Conservation (phyloP, 2,113 vertebrate genomes). For the Bubalus kerabau region DNA sequence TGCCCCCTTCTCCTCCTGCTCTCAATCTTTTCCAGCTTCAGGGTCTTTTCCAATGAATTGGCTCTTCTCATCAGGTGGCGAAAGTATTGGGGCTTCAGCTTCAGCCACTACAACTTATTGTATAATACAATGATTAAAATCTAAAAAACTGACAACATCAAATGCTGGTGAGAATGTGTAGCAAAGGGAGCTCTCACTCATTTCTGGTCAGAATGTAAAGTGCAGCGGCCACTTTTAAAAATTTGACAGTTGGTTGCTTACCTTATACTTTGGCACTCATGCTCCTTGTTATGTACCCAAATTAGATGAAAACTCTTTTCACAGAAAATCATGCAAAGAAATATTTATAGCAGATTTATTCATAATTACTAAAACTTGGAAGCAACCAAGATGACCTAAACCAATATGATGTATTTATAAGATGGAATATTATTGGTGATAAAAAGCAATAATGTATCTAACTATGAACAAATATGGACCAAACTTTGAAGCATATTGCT, state of each 20-base stretch:
- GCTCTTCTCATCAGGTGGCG: not conserved
- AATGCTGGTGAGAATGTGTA: not conserved
- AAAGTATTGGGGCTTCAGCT: not conserved
- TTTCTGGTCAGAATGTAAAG: not conserved
- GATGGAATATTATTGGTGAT: not conserved
- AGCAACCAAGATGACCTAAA: not conserved
- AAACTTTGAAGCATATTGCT: not conserved
- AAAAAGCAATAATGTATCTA: not conserved
- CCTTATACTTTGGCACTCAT: not conserved
- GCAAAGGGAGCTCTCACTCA: not conserved
- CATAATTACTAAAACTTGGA: not conserved
- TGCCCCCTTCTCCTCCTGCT: not conserved
- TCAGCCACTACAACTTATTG: not conserved
- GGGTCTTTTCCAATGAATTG: not conserved
- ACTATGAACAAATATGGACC: not conserved
- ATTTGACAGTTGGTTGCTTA: not conserved
- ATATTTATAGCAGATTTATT: not conserved
- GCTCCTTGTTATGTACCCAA: not conserved
- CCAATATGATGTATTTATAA: not conserved
- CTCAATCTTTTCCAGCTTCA: not conserved
- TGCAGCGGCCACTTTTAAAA: not conserved
- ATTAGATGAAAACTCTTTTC: not conserved
- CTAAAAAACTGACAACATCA: not conserved
- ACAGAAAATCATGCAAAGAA: not conserved
- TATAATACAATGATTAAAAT: not conserved